These are phyloP conservation scores for Mus pahari DNA, from an alignment of 2,113 vertebrate species.

Conservation along the genomic window DNA sequence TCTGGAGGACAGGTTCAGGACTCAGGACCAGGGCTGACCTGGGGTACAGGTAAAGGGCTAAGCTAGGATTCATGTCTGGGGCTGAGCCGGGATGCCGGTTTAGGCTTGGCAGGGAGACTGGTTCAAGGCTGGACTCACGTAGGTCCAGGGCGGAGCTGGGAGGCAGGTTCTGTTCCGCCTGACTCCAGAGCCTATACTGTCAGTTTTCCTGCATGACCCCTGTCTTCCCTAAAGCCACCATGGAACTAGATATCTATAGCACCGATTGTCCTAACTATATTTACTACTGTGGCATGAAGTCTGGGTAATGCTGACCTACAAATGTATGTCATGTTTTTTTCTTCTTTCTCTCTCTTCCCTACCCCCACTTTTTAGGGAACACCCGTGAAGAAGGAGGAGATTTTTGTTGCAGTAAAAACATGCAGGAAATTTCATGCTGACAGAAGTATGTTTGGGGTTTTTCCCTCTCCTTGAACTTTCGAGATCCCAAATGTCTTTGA, in stretches of 20 bases:
- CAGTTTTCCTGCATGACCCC: no score
- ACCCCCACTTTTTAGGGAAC: slow-evolving; percentile 87
- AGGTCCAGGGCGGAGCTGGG: background rate
- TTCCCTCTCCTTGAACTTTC: slow-evolving; percentile 48
- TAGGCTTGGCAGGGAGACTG: background rate
- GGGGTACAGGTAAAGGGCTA: fast-evolving
- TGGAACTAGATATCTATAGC: background rate
- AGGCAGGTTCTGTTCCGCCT: background rate
- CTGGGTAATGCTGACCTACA: slow-evolving; percentile 28
- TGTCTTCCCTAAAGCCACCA: background rate
- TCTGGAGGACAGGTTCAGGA: no score
- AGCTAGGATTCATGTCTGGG: background rate
- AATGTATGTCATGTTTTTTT: slow-evolving; percentile 40
- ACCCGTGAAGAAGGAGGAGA: slow-evolving; percentile 91
- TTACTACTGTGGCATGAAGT: background rate
- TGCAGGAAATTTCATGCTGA: slow-evolving; percentile 96
- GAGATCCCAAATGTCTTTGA: slow-evolving; percentile 20
- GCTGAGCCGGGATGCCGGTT: background rate
- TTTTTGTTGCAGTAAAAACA: slow-evolving; percentile 98
- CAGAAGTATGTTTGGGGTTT: slow-evolving; percentile 91
- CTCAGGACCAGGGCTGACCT: no score
- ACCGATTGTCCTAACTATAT: background rate
- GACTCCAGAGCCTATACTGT: background rate
- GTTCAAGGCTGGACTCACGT: background rate
- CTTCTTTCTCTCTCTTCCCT: slow-evolving; percentile 51